Evolutionary conservation across 2,888 invertebrate species (phyloP), one percentile per base, ranked within the genome.

Genomic region (Asteroscopus sphinx): DNA sequence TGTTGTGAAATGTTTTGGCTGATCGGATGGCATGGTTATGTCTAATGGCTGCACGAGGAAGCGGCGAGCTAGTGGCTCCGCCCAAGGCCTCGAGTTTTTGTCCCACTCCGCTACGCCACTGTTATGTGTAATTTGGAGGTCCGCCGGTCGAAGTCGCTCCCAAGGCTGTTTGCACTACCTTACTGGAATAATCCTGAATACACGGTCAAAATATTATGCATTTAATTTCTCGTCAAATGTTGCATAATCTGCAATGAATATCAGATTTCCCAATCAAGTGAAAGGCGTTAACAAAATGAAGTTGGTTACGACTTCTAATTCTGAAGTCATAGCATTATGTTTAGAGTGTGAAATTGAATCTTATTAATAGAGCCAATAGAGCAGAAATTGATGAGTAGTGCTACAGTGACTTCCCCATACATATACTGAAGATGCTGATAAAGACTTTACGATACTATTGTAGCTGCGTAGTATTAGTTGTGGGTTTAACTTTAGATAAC

Each of bases 51-150:
- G 83, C 77, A 88, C 77, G 82, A 89, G 85, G 86, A 86, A 84
- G 86, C 79, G 73, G 61, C 70, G 77, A 77, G 78, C 79, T 65
- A 54, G 49, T 67, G 79, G 73, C 76, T 76, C 76, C 74, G 71
- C 67, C 68, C 68, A 77, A 85, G 86, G 83, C 87, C 85, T 88
- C 86, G 86, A 78, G 83, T 88, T 88, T 89, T 89, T 86, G 87
- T 90, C 86, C 83, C 80, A 83, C 76, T 87, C 81, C 80, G 87
- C 86, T 82, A 87, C 86, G 87, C 88, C 83, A 89, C 89, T 92
- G 92, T 92, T 93, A 92, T 94, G 94, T 93, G 93, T 94, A 92
- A 91, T 93, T 94, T 93, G 90, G 91, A 93, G 94, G 93, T 94
- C 93, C 92, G 85, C 81, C 87, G 89, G 91, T 92, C 90, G 86